Evolutionary conservation across 2,113 vertebrate species (phyloP).

Genomic region (Azemiops feae): DNA sequence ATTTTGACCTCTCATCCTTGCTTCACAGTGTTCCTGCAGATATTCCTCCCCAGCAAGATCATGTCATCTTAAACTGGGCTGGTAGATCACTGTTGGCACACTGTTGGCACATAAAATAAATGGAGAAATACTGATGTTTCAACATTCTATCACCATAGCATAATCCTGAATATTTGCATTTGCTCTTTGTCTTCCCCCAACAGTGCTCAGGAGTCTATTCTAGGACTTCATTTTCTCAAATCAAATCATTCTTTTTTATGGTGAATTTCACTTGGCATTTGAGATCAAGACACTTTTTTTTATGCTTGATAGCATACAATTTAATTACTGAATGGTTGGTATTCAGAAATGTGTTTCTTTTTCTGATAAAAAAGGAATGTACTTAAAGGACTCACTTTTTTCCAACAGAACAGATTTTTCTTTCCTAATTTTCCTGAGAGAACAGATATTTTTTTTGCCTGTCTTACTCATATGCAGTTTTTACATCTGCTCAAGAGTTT

Average conservation of each 20-base stretch:
- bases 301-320: background rate
- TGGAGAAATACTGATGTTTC: background rate
- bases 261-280: background rate
- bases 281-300: background rate
- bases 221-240: background rate
- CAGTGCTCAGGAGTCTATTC: background rate
- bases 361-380: constrained; percentile 5
- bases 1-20: background rate
- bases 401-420: background rate
- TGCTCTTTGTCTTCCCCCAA: background rate
- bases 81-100: background rate
- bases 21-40: no score
- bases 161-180: background rate
- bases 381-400: background rate
- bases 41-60: background rate
- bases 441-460: background rate
- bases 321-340: background rate
- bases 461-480: background rate
- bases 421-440: background rate
- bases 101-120: background rate
- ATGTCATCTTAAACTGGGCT: background rate
- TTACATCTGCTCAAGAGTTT: background rate
- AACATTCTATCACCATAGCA: background rate
- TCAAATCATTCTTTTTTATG: background rate
- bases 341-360: background rate